Base-by-base conservation (phyloP, 2,888 invertebrate genomes). In the Netelia fuscicornis region DNA sequence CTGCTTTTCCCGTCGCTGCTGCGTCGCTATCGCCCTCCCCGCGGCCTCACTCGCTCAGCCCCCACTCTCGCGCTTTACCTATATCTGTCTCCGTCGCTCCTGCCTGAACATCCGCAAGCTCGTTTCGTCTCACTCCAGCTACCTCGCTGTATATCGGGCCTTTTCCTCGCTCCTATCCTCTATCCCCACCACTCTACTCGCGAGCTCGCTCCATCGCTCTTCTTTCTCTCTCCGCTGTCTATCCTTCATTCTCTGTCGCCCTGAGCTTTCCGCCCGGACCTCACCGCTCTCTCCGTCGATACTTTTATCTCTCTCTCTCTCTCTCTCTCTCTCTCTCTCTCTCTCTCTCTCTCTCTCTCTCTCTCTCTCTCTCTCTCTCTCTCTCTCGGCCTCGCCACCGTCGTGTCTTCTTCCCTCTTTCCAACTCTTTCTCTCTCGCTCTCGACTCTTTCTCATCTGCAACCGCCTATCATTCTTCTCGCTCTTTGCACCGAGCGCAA, bases 1-100 rank as follows among this genome's bases (percentile, higher is more conserved):
- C 86, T 86, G 80, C 86, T 83, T 84, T 64, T 80, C 60, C 65
- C 82, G 62, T 83, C 83, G 76, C 86, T 88, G 71, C 77, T 72
- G 70, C 71, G 70, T 81, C 84, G 75, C 83, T 81, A 62, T 62
- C 60, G n/a, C 75, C 68, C 64, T 81, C 65, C 74, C 77, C 79
- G 62, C 80, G 71, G 62, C 62, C 75, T 62, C 75, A 52, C 68
- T 78, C 68, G 60, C 52, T 65, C 64, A 37, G 68, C 81, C 81
- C 62, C 75, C 62, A 76, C 76, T 82, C 83, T 77, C 75, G 81
- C 74, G 72, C 74, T 68, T 58, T 75, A 48, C 79, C 42, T 5
- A 64, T 60, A 56, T 65, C 71, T 48, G 62, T 75, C 58, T 81
- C 68, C 54, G 54, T 42, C 42, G 67, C 74, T 83, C 84, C 71